Base-by-base conservation (phyloP, 1,140 invertebrate genomes). In the Magallana angulata region DNA sequence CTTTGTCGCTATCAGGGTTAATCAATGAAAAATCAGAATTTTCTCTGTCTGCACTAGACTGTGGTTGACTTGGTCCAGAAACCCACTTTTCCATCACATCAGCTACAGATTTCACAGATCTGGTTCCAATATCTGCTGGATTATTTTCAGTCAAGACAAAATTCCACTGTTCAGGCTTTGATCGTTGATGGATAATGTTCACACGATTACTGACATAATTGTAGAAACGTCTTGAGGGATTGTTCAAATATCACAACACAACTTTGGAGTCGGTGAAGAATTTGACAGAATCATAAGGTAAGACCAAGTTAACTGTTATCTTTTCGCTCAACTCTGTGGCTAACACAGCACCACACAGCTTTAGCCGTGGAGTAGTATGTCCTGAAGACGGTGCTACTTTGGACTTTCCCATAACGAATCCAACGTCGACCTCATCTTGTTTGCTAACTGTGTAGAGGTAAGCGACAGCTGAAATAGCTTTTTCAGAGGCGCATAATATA, bases 191-290 rank as follows among this genome's bases (percentile, higher is more conserved):
- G 16, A 87, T 83, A n/a, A 48, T 9, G 9, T 12, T 16, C 11
- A 84, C 87, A 8, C 90, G 68, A 36, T 91, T 90, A 7, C 18
- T 64, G 2, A 91, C 88, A 57, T 91, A 91, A 12, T 82, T 82
- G 62, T 84, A 88, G 36, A 91, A 91, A 56, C 88, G 86, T 83
- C 88, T 81, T 8, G 71, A 87, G 14, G 82, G 36, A 68, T 91
- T 89, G 81, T 81, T n/a, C 11, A 90, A 81, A 24, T 90, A 91
- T 1, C 89, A 88, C 1, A 90, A 48, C 14, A 88, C 85, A 48
- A 90, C 87, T 16, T 80, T 85, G 30, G 85, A 89, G 64, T 89
- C 89, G 12, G 86, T 89, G 71, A 86, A 89, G 64, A 89, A 89
- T 24, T 80, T 85, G 6, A 88, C 87, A 36, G 48, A 91, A 48